phyloP scores from a whole-genome alignment of 2,888 invertebrate species.

The Caenorhabditis afra region DNA sequence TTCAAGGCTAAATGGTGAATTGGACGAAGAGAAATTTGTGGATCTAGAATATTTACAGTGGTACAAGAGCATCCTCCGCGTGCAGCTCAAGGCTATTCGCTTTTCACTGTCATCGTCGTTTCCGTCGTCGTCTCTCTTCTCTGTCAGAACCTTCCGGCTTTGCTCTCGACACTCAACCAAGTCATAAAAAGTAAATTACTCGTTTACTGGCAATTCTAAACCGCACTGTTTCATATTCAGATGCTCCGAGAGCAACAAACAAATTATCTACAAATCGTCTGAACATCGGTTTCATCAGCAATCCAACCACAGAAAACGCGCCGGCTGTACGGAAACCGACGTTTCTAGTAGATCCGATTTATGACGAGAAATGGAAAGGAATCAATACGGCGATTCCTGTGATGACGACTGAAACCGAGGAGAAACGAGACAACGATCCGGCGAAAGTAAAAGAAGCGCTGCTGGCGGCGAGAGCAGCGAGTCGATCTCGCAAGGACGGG shows the following conservation, averaged over 20 bases:
- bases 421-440: constrained; percentile 50
- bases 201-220: too few relatives aligned
- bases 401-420: constrained; percentile 31
- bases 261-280: constrained; percentile 12
- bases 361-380: constrained; percentile 59
- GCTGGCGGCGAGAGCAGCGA: constrained; percentile 74
- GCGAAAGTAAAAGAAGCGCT: constrained; percentile 72
- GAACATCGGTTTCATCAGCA: constrained; percentile 45
- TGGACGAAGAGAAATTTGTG: background rate
- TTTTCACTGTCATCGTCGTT: constrained; percentile 35
- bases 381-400: constrained; percentile 48
- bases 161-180: constrained; percentile 20
- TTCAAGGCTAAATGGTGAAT: constrained; percentile 33
- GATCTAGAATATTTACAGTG: constrained; percentile 13
- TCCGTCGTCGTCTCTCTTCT: constrained; percentile 55
- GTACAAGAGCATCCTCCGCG: constrained; percentile 14
- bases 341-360: constrained; percentile 55
- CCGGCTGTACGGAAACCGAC: constrained; percentile 47
- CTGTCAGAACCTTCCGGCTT: constrained; percentile 43
- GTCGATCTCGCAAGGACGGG: constrained; percentile 68
- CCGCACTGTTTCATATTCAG: constrained; percentile 14
- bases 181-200: constrained; percentile 17
- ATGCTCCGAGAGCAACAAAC: constrained; percentile 28
- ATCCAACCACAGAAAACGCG: constrained; percentile 14
- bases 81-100: constrained; percentile 34